phyloP scores from a whole-genome alignment of 2,888 invertebrate genomes.

The Hermodice carunculata region DNA sequence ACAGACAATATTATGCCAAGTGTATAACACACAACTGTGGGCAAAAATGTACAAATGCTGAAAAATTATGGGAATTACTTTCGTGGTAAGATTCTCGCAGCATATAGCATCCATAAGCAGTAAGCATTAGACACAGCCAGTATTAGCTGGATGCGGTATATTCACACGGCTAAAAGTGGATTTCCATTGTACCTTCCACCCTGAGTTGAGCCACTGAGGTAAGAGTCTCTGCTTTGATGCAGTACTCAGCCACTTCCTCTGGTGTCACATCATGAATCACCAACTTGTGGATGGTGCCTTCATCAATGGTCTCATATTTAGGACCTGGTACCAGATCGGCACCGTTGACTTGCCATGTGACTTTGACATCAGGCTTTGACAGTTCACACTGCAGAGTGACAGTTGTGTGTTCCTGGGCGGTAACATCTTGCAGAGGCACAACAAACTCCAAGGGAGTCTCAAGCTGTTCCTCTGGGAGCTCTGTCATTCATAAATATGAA shows the following conservation, averaged over 20 bases:
- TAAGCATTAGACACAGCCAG: no score
- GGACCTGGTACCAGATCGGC: constrained; percentile 65
- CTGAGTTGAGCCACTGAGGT: constrained; percentile 53
- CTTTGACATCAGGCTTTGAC: constrained; percentile 58
- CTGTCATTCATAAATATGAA: no score
- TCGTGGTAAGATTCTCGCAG: no score
- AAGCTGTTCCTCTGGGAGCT: no score
- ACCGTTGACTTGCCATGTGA: constrained; percentile 77
- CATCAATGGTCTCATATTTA: constrained; percentile 43
- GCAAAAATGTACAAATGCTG: no score
- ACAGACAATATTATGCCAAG: no score
- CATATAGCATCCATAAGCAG: no score
- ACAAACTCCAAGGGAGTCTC: constrained; percentile 43
- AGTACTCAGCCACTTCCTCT: constrained; percentile 62
- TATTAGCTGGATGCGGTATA: no score
- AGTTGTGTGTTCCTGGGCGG: constrained; percentile 36
- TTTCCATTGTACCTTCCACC: constrained; percentile 31
- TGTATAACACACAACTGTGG: no score
- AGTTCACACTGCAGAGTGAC: constrained; percentile 50
- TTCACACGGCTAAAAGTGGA: no score
- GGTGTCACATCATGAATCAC: constrained; percentile 54
- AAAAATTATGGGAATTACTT: no score
- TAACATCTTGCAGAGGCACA: constrained; percentile 46
- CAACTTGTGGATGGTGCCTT: constrained; percentile 53
- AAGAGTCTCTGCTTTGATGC: constrained; percentile 55